Evolutionary conservation across 2,797 vertebrate species (phyloP).

Genomic region (Scolopax bukidnonensis): DNA sequence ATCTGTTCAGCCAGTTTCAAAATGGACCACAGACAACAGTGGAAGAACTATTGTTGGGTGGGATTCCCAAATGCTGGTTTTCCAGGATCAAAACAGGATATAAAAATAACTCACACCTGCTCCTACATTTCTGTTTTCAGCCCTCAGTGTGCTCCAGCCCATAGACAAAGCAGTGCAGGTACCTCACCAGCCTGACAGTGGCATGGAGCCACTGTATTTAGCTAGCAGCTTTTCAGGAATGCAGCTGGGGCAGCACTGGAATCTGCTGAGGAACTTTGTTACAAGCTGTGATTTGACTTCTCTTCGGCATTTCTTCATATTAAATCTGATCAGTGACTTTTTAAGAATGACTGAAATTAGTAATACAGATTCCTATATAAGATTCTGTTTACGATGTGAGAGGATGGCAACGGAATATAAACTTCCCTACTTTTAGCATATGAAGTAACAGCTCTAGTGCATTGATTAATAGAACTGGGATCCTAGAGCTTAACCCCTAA

Average conservation of each 20-base stretch:
- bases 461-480: neutral
- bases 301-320: neutral
- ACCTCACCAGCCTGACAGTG: neutral
- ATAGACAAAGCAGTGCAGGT: neutral
- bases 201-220: neutral
- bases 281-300: conserved; percentile 32
- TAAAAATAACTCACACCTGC: neutral
- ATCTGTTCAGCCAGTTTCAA: neutral
- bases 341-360: conserved; percentile 4
- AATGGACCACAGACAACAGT: neutral
- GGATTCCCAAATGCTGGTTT: neutral
- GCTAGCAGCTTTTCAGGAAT: conserved; percentile 48
- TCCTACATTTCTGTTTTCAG: neutral
- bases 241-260: neutral
- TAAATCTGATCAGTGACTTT: neutral
- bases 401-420: neutral
- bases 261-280: conserved; percentile 8
- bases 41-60: neutral
- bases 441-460: neutral
- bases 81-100: neutral
- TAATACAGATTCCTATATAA: neutral
- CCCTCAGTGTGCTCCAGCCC: neutral
- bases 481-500: neutral
- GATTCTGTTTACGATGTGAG: neutral
- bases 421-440: neutral